Evolutionary conservation across 2,113 vertebrate species (phyloP).

Genomic region (Empidonax alnorum): DNA sequence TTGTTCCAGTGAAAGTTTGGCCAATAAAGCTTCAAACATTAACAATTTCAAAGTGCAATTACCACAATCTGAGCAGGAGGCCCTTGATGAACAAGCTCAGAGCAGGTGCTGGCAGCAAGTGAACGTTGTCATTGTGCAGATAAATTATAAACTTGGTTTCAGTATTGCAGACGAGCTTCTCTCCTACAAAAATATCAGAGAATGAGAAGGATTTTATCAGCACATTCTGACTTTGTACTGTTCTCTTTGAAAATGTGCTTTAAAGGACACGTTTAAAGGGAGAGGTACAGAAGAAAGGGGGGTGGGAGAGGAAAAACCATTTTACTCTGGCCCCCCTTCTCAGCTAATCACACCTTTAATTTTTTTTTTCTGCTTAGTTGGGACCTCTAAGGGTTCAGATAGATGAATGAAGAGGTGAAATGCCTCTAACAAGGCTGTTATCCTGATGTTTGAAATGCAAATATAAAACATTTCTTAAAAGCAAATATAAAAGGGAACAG

Average conservation of each 20-base stretch:
- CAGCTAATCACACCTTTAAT: neutral
- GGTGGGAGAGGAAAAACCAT: neutral
- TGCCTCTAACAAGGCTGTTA: neutral
- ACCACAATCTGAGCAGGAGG: neutral
- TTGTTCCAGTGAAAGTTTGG: neutral
- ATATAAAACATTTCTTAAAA: neutral
- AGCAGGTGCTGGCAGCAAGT: neutral
- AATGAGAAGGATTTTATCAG: neutral
- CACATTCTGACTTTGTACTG: neutral
- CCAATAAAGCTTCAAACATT: neutral
- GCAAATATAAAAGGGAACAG: neutral
- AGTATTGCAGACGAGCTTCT: neutral
- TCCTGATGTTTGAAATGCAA: neutral
- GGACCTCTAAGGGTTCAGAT: neutral
- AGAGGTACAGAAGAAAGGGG: neutral
- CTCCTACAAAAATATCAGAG: neutral
- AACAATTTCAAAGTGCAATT: accelerated
- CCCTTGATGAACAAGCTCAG: neutral
- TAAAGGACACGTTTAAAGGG: neutral
- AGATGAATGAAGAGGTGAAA: neutral
- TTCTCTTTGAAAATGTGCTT: neutral
- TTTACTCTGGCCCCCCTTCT: neutral
- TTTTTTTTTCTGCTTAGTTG: neutral
- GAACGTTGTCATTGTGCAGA: neutral
- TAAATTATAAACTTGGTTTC: neutral